phyloP scores from a whole-genome alignment of 92 coral and sea anemone species.

The Porites divaricata region DNA sequence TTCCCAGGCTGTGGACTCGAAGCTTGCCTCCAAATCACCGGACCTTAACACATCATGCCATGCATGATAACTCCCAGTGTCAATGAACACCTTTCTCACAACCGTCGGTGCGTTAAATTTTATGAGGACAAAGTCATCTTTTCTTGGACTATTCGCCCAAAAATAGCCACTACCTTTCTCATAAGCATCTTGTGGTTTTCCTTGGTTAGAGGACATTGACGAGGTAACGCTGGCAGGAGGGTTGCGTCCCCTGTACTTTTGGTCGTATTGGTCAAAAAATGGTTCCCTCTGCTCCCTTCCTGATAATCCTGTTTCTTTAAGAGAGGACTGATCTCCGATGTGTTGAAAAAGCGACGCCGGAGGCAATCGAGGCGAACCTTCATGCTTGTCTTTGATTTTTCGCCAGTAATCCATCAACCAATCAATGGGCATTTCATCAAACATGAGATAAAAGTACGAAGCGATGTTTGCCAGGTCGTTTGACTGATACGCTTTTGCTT shows the following conservation, averaged over 20 bases:
- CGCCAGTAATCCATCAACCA: conserved; percentile 70
- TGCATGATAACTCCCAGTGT: conserved; percentile 65
- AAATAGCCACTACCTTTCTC: conserved; percentile 63
- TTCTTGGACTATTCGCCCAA: conserved; percentile 45
- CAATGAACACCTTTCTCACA: conserved; percentile 51
- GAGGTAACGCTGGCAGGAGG: conserved; percentile 59
- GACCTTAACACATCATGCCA: conserved; percentile 23
- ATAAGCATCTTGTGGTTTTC: conserved; percentile 64
- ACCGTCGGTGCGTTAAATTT: conserved; percentile 6
- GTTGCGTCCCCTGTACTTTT: conserved; percentile 68
- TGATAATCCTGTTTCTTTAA: conserved; percentile 26
- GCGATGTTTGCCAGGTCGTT: conserved; percentile 62
- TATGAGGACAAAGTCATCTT: conserved; percentile 36
- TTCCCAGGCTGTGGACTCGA: not conserved
- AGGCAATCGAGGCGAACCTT: not conserved
- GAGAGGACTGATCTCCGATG: conserved; percentile 57
- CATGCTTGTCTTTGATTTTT: not conserved
- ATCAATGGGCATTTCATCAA: conserved; percentile 80
- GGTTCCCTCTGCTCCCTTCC: not conserved
- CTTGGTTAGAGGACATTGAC: conserved; percentile 9
- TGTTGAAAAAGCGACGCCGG: conserved; percentile 50
- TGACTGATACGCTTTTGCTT: conserved; percentile 68
- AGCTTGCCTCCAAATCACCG: conserved; percentile 62
- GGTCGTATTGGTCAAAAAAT: conserved; percentile 63
- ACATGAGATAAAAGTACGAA: conserved; percentile 60